These are phyloP conservation scores for Pentalonia nigronervosa DNA, from an alignment of 1,140 invertebrate genomes.

Conservation along the genomic window DNA sequence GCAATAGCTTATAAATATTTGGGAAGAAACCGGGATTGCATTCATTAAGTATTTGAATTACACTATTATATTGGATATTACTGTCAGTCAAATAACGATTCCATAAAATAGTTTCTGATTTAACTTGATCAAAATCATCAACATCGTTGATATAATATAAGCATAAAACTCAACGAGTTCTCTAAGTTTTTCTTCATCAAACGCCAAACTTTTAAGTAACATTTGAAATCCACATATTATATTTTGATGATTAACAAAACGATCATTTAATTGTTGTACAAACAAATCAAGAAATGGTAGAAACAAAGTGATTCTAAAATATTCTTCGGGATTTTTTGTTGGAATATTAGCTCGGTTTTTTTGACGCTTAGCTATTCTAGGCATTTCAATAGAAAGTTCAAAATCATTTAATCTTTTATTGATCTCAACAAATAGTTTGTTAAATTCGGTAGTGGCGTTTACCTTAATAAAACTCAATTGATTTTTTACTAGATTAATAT, in stretches of 20 bases:
- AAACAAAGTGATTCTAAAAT: slow-evolving; percentile 27
- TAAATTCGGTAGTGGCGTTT: not conserved
- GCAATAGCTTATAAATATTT: not conserved
- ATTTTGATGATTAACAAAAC: slow-evolving; percentile 19
- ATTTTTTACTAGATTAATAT: slow-evolving; percentile 22
- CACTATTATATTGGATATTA: slow-evolving; percentile 6
- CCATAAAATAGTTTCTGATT: slow-evolving; percentile 17
- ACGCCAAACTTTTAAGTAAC: not conserved
- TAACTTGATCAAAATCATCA: slow-evolving; percentile 2
- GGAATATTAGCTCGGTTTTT: slow-evolving; percentile 5
- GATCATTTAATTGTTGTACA: slow-evolving; percentile 14
- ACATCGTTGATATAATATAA: too few species aligned
- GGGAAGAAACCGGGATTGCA: not conserved
- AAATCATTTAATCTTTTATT: slow-evolving; percentile 14
- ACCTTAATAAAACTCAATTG: not conserved
- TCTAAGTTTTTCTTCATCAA: not conserved
- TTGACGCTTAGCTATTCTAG: not conserved
- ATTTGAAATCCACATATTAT: slow-evolving; percentile 15
- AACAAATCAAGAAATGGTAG: slow-evolving; percentile 12
- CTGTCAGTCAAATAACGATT: not conserved
- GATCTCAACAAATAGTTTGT: not conserved
- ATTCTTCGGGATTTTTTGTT: slow-evolving; percentile 19
- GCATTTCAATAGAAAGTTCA: slow-evolving; percentile 19
- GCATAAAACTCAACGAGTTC: too few species aligned
- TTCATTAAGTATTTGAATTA: not conserved